Percentiles rank a stretch among this genome's conserved stretches.
These are phyloP conservation scores for Loris lydekkerianus DNA, from an alignment of 2,797 vertebrate genomes.

Conservation along the genomic window DNA sequence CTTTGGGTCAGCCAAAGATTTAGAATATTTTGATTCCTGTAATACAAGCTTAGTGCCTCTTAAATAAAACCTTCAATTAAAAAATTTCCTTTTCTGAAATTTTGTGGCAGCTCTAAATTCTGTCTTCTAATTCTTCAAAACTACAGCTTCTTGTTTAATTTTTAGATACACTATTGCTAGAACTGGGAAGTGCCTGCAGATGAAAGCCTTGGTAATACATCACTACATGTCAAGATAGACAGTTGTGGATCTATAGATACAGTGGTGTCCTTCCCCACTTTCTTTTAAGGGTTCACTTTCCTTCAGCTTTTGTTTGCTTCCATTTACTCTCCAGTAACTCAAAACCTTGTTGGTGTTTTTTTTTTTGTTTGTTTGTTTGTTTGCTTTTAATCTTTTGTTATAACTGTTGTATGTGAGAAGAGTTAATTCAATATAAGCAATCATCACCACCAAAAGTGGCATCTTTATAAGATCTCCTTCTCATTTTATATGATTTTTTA, in stretches of 20 bases:
- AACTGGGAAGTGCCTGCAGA: neutral
- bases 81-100: neutral
- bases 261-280: rapidly evolving
- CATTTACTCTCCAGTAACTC: neutral
- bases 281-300: neutral
- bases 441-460: neutral
- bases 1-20: neutral
- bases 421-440: neutral
- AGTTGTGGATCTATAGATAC: neutral
- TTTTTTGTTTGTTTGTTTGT: too few species aligned
- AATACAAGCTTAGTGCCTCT: neutral
- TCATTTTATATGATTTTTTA: neutral
- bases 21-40: neutral
- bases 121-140: neutral
- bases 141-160: neutral
- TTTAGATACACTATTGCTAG: neutral
- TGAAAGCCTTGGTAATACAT: neutral
- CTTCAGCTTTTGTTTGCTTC: neutral
- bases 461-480: neutral
- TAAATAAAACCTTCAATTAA: neutral
- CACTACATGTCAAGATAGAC: too few species aligned
- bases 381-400: neutral
- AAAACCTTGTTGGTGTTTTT: neutral
- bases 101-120: neutral
- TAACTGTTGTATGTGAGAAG: neutral